phyloP scores from a whole-genome alignment of 30 jellyfish, hydroid and myxozoan species.

The Cassiopea andromeda region DNA sequence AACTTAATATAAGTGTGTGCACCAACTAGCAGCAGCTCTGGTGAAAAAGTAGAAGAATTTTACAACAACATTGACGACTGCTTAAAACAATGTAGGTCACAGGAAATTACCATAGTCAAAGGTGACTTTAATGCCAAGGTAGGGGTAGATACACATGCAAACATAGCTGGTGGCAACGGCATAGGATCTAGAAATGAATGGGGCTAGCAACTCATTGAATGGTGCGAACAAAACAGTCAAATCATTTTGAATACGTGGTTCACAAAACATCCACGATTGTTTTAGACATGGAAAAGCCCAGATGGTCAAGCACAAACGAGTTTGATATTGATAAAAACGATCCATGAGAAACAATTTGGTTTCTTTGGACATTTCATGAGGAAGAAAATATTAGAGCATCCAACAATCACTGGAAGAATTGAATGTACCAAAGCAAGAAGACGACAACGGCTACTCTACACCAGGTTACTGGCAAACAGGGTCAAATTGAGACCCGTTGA shows the following conservation, averaged over 20 bases:
- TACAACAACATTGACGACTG: slow-evolving; percentile 20
- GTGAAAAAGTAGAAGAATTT: slow-evolving; percentile 3
- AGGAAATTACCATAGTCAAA: no score
- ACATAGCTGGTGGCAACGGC: slow-evolving; percentile 17
- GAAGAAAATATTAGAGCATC: background rate
- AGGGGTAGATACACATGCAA: background rate
- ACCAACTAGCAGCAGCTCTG: slow-evolving; percentile 48
- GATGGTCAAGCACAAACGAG: background rate
- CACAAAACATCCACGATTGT: no score
- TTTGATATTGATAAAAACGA: background rate
- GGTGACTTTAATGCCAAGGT: no score
- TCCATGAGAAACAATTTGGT: background rate
- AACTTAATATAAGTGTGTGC: slow-evolving; percentile 18
- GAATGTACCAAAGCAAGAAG: slow-evolving; percentile 13
- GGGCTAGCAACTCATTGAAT: background rate
- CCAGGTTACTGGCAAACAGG: no score
- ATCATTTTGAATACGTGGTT: slow-evolving; percentile 26
- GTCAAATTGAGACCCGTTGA: no score
- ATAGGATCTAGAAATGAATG: slow-evolving; percentile 1
- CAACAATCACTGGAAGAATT: background rate
- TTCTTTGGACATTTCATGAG: slow-evolving; percentile 12
- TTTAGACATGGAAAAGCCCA: no score
- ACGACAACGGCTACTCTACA: no score
- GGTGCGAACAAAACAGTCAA: slow-evolving; percentile 14
- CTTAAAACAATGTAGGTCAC: background rate